Conservation (phyloP, 2,888 invertebrate species). For the Xestia c-nigrum region DNA sequence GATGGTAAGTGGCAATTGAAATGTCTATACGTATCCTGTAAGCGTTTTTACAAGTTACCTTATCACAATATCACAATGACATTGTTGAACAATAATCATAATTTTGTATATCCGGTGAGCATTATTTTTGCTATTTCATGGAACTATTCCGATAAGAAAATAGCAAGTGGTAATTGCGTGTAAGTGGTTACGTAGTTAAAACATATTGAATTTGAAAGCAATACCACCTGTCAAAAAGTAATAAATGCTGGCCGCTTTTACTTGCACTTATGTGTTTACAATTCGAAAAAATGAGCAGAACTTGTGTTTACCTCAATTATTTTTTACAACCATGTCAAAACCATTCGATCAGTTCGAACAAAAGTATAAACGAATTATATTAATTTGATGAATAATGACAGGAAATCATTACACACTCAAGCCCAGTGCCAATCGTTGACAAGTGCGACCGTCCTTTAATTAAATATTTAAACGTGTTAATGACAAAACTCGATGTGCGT, state of each 20-base stretch:
- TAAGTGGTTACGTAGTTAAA: slow-evolving; percentile 6
- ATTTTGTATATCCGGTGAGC: slow-evolving; percentile 11
- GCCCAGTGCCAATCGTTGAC: slow-evolving; percentile 42
- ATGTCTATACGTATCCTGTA: slow-evolving; percentile 21
- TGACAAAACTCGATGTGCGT: slow-evolving; percentile 48
- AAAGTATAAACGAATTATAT: slow-evolving; percentile 23
- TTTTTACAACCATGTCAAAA: slow-evolving; percentile 20
- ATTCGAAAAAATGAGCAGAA: slow-evolving; percentile 8
- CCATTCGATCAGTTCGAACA: slow-evolving; percentile 37
- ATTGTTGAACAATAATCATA: slow-evolving; percentile 31
- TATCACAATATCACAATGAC: slow-evolving; percentile 9
- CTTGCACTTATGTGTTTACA: slow-evolving; percentile 12
- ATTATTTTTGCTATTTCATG: slow-evolving; percentile 18
- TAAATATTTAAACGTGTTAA: slow-evolving; percentile 57
- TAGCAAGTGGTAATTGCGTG: slow-evolving; percentile 8
- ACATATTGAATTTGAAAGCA: slow-evolving; percentile 8
- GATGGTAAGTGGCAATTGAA: slow-evolving; percentile 12
- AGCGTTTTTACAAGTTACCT: slow-evolving; percentile 11
- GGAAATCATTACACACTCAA: slow-evolving; percentile 42
- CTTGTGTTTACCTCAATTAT: slow-evolving; percentile 11
- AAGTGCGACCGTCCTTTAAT: slow-evolving; percentile 44
- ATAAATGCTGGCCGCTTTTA: neutral
- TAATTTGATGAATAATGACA: slow-evolving; percentile 33
- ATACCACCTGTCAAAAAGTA: neutral
- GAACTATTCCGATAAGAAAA: slow-evolving; percentile 13